Base-by-base conservation (phyloP, 2,797 vertebrate species). In the Pseudochromis fuscus region DNA sequence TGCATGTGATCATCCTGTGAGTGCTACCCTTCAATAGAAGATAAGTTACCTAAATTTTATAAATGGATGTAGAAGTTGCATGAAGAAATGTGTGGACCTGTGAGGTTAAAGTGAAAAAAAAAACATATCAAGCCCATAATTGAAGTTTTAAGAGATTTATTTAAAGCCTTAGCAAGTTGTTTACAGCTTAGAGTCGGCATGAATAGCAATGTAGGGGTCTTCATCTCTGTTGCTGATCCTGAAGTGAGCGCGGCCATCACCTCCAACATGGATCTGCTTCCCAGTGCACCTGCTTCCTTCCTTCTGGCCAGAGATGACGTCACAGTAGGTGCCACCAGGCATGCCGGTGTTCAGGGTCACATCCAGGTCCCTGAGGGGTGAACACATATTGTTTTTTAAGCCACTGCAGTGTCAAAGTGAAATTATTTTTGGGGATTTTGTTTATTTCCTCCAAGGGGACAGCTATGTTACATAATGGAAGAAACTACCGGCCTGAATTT, bases 231-330 rank as follows among this genome's bases (percentile, higher is more conserved):
- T 95, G 74, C 95, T 95, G 71, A 98, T 96, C 0, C 72, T 91
- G 91, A 98, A 96, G 37, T 93, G 35, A 48, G 96, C 96, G 0
- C 0, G 91, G 28, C 97, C 95, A 6, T 96, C 89, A 4, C 18
- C 10, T 0, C 84, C 93, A 44, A 99, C 95, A 0, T 70, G 18
- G 63, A 98, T 86, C 82, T 94, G 81, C 77, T 92, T 95, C 52
- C 96, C 96, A 0, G 95, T 96, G 82, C 97, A 98, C 1, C 2
- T 5, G 48, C 30, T 48, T 23, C 59, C 69, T 11, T 95, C 90
- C 51, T 96, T 98, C 52, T 98, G 87, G n/a, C 96, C 96, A 45
- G 96, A 98, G 73, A 98, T 97, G 23, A 98, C 87, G 33, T 98
- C 97, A 70, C 96, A 98, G 76, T 98, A 98, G 53, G 93, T 96